A percentile compares a stretch with the other conserved stretches of the same genome.
Conservation (phyloP, 1,140 invertebrate genomes). For the Plectrocnemia conspersa region DNA sequence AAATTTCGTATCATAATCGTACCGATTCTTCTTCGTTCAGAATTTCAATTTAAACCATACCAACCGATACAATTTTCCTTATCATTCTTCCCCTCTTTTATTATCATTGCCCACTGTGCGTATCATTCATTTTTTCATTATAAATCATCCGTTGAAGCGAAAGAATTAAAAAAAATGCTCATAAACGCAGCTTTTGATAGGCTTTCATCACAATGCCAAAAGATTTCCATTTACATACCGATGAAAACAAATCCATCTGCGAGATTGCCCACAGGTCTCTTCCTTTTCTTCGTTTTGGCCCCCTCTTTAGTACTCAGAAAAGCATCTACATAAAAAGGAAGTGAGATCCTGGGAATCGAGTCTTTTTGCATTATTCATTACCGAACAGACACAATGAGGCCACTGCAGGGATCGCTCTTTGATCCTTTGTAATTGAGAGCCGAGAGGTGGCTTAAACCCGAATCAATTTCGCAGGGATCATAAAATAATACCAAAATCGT, state of each 20-base stretch:
- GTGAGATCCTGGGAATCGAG: neutral
- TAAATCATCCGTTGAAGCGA: too few species aligned
- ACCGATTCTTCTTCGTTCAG: too few species aligned
- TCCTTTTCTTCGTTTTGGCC: neutral
- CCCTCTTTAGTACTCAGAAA: neutral
- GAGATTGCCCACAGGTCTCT: neutral
- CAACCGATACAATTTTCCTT: too few species aligned
- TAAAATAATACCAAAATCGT: constrained; percentile 10
- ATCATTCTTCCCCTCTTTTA: too few species aligned
- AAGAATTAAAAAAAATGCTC: too few species aligned
- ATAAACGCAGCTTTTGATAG: too few species aligned
- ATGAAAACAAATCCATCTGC: constrained; percentile 10
- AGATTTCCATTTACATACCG: constrained; percentile 10
- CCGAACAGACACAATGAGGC: constrained; percentile 31
- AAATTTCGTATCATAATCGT: too few species aligned
- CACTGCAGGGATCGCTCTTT: constrained; percentile 31
- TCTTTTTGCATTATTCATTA: too few species aligned
- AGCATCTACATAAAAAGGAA: neutral
- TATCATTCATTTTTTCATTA: too few species aligned
- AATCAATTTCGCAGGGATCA: constrained; percentile 8
- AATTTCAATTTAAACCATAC: too few species aligned
- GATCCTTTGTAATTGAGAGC: neutral
- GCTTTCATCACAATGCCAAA: constrained; percentile 5
- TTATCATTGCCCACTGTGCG: too few species aligned
- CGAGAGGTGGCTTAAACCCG: constrained; percentile 5